Percentiles rank a stretch among this genome's conserved stretches.
Evolutionary conservation across 1,140 invertebrate species (phyloP).

Genomic region (Atopsyche davidsoni): DNA sequence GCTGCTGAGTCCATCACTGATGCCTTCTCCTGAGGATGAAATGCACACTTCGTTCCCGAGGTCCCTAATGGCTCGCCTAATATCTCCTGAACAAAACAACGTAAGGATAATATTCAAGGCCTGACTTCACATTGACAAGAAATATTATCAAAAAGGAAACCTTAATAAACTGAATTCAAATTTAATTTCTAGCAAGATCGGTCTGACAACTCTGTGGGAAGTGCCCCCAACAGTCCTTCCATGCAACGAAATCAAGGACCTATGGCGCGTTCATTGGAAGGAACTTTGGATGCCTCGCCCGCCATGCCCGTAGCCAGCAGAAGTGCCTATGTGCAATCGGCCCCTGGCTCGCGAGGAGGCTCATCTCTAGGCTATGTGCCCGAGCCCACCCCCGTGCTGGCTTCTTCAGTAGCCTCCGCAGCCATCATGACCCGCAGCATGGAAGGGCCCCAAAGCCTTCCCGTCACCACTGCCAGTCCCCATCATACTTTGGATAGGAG

Average conservation of each 20-base stretch:
- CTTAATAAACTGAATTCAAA: too few species aligned
- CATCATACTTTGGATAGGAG: constrained; percentile 47
- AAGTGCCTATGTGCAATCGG: constrained; percentile 34
- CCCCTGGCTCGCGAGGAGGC: constrained; percentile 40
- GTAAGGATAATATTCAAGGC: constrained; percentile 32
- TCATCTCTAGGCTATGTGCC: constrained; percentile 39
- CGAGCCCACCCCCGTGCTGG: constrained; percentile 30
- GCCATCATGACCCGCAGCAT: constrained; percentile 50
- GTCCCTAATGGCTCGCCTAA: constrained; percentile 54
- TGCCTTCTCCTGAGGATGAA: constrained; percentile 61
- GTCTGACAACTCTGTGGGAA: constrained; percentile 51
- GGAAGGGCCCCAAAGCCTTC: constrained; percentile 51
- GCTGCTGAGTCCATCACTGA: constrained; percentile 77
- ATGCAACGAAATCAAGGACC: constrained; percentile 33
- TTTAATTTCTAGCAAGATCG: constrained; percentile 32
- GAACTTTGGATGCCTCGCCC: constrained; percentile 30
- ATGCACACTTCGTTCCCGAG: constrained; percentile 55
- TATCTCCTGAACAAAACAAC: constrained; percentile 48
- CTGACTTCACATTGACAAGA: too few species aligned
- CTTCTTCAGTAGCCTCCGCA: constrained; percentile 32
- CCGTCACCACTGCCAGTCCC: constrained; percentile 39
- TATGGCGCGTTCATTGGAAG: constrained; percentile 28
- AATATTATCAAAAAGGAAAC: too few species aligned
- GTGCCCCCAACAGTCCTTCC: constrained; percentile 62
- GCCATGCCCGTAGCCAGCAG: constrained; percentile 24